Evolutionary conservation across 1,140 invertebrate species (phyloP), one percentile per base, ranked within the genome.

Genomic region (Sycophila sp.): DNA sequence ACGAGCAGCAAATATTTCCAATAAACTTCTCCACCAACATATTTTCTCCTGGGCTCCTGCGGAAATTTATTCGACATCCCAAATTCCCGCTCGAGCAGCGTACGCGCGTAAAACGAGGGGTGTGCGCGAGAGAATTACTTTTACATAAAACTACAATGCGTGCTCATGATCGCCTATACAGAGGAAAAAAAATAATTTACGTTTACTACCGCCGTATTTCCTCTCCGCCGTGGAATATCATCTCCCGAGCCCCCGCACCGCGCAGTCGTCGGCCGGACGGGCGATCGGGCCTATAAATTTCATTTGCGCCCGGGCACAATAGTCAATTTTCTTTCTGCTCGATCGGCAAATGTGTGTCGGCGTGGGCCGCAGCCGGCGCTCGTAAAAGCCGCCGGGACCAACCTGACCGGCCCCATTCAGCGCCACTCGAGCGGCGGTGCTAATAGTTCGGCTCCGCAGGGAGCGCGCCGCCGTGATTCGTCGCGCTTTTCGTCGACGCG

Each of bases 241-340:
- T 68, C 40, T 24, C 30, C 13, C 19, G n/a, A 19, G n/a, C 47
- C 17, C 56, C 59, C 59, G n/a, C 42, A 24, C 34, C 28, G 24
- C 26, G 24, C 49, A 2, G 11, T 6, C 1, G 17, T 26, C 8
- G 49, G 10, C 49, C 11, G 28, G 30, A 7, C 55, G 6, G 38
- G 22, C 19, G 17, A 5, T 8, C 55, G 24, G 13, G 51, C n/a
- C 6, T 30, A 30, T 30, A n/a, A 22, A 47, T 47, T 47, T 58
- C 51, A 53, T 53, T 5, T n/a, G n/a, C n/a, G n/a, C 51, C 8
- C 53, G 34, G 34, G 34, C 8, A 59, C 56, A 62, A 70, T 70
- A 70, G 68, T 70, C 60, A 70, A 64, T 70, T 64, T 64, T 64
- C 53, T 71, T 71, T 71, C 69, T 71, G 69, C 69, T 60, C 62